These are phyloP conservation scores for Hozukius guyotensis DNA, from an alignment of 2,797 vertebrate species.

Conservation along the genomic window DNA sequence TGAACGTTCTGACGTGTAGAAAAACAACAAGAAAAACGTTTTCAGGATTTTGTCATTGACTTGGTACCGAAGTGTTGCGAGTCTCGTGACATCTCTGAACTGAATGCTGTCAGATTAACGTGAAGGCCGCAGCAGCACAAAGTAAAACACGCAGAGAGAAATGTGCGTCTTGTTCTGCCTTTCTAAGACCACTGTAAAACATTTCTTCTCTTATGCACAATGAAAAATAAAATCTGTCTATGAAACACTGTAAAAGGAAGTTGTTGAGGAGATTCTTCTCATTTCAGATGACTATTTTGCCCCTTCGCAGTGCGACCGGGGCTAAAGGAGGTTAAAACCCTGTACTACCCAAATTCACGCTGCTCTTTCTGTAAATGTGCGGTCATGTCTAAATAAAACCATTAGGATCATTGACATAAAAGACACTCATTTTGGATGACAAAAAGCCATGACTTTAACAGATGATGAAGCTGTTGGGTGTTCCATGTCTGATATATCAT, in stretches of 20 bases:
- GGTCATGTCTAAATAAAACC: neutral
- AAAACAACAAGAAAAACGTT: no score
- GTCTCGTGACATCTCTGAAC: no score
- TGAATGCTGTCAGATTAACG: no score
- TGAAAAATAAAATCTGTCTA: neutral
- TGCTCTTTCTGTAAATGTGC: neutral
- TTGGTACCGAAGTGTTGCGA: no score
- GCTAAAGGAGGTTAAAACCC: neutral
- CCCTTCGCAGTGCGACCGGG: neutral
- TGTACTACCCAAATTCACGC: neutral
- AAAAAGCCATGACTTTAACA: neutral
- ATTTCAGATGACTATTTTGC: neutral
- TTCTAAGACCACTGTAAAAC: neutral
- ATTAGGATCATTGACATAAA: neutral
- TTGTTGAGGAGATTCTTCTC: neutral
- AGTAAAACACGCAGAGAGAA: no score
- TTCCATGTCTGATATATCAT: neutral
- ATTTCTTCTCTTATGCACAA: neutral
- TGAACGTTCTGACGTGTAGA: no score
- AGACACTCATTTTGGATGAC: neutral
- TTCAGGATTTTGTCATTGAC: no score
- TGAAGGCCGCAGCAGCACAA: no score
- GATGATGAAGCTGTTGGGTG: neutral
- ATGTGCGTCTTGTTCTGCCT: no score
- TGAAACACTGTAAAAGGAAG: neutral